Percentiles rank a stretch among this genome's conserved stretches.
Conservation (phyloP, 2,113 vertebrate species). For the Takifugu flavidus region DNA sequence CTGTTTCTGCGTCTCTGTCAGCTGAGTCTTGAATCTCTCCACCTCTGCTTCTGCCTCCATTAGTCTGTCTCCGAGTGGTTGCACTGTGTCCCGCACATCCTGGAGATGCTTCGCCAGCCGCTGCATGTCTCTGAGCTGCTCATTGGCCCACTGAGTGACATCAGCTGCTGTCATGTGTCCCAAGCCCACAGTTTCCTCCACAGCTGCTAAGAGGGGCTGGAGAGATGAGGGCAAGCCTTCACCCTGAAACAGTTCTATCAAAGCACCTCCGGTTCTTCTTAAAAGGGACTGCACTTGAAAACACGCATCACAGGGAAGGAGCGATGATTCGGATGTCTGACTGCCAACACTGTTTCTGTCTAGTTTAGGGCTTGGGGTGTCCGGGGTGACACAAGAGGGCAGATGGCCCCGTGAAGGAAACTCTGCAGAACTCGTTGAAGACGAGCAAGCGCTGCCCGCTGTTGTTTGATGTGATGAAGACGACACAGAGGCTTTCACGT, state of each 20-base stretch:
- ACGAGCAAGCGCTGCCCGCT: slow-evolving; percentile 6
- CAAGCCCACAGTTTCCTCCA: slow-evolving; percentile 68
- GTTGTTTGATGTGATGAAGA: slow-evolving; percentile 14
- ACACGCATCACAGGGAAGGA: slow-evolving; percentile 79
- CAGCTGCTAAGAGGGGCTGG: slow-evolving; percentile 71
- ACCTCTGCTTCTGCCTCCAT: slow-evolving; percentile 63
- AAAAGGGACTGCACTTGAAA: slow-evolving; percentile 73
- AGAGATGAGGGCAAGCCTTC: slow-evolving; percentile 87
- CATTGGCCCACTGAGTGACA: slow-evolving; percentile 79
- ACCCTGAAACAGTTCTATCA: slow-evolving; percentile 78
- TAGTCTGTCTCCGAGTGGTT: slow-evolving; percentile 74
- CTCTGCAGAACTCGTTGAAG: slow-evolving; percentile 1
- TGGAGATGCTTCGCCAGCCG: slow-evolving; percentile 81
- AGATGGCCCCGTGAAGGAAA: background rate
- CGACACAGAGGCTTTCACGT: slow-evolving; percentile 19
- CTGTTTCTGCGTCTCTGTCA: slow-evolving; percentile 54
- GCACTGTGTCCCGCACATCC: slow-evolving; percentile 73
- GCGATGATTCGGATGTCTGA: slow-evolving; percentile 69
- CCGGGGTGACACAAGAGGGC: too few species aligned
- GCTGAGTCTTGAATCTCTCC: slow-evolving; percentile 60
- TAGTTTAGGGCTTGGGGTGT: background rate
- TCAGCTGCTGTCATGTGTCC: slow-evolving; percentile 77
- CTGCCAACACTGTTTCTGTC: slow-evolving; percentile 52
- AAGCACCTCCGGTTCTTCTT: slow-evolving; percentile 70
- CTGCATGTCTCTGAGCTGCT: slow-evolving; percentile 83